Conservation (phyloP, 2,888 invertebrate species). For the Oasisia sp. region DNA sequence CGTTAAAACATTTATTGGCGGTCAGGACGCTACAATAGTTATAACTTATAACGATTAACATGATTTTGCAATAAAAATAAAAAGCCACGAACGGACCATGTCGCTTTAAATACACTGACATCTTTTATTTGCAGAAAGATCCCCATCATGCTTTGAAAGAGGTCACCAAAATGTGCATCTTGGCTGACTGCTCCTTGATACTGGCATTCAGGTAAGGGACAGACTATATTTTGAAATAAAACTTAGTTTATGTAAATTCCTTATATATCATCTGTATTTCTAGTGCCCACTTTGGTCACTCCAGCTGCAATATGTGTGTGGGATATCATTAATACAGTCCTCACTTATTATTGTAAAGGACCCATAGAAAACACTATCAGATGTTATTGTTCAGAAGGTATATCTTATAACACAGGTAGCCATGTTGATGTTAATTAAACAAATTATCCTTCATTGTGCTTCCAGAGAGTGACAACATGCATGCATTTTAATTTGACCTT, state of each 20-base stretch:
- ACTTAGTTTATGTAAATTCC: not conserved
- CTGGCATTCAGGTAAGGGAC: conserved; percentile 80
- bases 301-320: not conserved
- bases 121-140: conserved; percentile 72
- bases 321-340: not conserved
- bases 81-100: too few species aligned
- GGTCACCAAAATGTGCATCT: conserved; percentile 87
- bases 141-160: conserved; percentile 89
- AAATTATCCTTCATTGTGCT: not conserved
- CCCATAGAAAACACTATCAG: not conserved
- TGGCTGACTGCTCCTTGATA: conserved; percentile 92
- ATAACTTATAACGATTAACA: too few species aligned
- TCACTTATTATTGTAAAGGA: not conserved
- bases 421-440: too few species aligned
- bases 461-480: not conserved
- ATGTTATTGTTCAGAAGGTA: not conserved
- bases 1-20: too few species aligned
- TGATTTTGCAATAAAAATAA: too few species aligned
- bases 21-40: too few species aligned
- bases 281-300: not conserved
- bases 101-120: not conserved
- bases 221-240: not conserved
- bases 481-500: not conserved
- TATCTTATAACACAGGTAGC: too few species aligned
- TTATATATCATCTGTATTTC: not conserved